Conservation (phyloP, 2,888 invertebrate species). For the Trisateles emortualis region DNA sequence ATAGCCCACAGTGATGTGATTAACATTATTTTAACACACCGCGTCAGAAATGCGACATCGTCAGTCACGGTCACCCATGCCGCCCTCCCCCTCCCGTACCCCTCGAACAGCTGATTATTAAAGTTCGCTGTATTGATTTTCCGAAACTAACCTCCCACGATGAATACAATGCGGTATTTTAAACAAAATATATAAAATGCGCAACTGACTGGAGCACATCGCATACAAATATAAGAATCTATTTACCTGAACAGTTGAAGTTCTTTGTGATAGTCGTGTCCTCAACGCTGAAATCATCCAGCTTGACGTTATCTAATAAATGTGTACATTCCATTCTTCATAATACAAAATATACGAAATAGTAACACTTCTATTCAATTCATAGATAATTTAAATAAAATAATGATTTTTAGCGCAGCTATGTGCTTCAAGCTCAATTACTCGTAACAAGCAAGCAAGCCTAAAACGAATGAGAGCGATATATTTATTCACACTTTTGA, state of each 20-base stretch:
- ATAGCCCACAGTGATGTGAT: conserved; percentile 47
- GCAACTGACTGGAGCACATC: conserved; percentile 38
- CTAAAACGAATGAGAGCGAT: conserved; percentile 61
- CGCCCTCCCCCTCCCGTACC: conserved; percentile 70
- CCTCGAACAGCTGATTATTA: conserved; percentile 85
- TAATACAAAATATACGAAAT: conserved; percentile 58
- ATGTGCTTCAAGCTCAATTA: conserved; percentile 42
- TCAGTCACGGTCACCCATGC: conserved; percentile 80
- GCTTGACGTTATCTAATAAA: conserved; percentile 89
- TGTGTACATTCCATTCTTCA: conserved; percentile 90
- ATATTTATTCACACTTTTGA: conserved; percentile 51
- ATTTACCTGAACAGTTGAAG: conserved; percentile 88
- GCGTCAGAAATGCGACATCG: conserved; percentile 66
- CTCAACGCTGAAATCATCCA: conserved; percentile 81
- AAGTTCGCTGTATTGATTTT: conserved; percentile 85
- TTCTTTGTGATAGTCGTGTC: conserved; percentile 88
- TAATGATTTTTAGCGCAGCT: conserved; percentile 52
- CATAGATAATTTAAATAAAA: conserved; percentile 59
- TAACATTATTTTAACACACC: conserved; percentile 56
- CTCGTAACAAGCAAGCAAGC: conserved; percentile 36
- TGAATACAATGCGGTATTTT: conserved; percentile 51
- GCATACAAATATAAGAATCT: conserved; percentile 49
- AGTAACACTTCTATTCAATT: conserved; percentile 59
- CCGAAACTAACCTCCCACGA: conserved; percentile 73
- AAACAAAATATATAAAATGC: conserved; percentile 18